Base-by-base conservation (phyloP, 2,888 invertebrate species). In the Matsumyia berberina region DNA sequence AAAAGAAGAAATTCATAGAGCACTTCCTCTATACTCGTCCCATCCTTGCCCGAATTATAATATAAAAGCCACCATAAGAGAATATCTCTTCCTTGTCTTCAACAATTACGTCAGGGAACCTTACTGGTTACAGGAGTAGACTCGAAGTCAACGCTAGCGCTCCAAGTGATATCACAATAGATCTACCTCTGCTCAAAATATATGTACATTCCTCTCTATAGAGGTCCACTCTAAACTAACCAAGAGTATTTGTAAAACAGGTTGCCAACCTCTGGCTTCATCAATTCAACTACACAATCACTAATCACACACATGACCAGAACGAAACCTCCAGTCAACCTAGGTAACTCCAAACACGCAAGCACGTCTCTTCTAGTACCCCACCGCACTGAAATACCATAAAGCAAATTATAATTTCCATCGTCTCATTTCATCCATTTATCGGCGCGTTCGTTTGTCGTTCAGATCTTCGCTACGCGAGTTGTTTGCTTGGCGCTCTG, bases 331-430 rank as follows among this genome's bases (percentile, higher is more conserved):
- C 60, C 69, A 31, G 24, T 51, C 60, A 35, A 60, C 42, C 19
- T n/a, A 60, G 60, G 67, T 69, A 62, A 62, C 53, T 78, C 62
- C 46, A 70, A 69, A 57, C 77, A 78, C 77, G 77, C 77, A 70
- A 67, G 7, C 60, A 62, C 29, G 17, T 51, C 51, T 46, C 67
- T 42, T 15, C 35, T 24, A 15, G 35, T 31, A 31, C 33, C 49
- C 11, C 62, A 6, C 49, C 67, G 15, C 39, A 24, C 24, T 19
- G 37, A 58, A 46, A 62, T 39, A 35, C 69, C 69, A 70, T 55
- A 62, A 24, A 62, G 55, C 44, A 60, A 70, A 70, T 78, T 69
- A 70, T 70, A 70, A 69, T 78, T 78, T 70, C 19, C 77, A 62
- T 62, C 77, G 17, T 70, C 55, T 53, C 70, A 55, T 70, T 67